Percentiles rank a stretch among this genome's conserved stretches.
phyloP scores from a whole-genome alignment of 1,140 invertebrate genomes.

The Brachionus paranguensis region DNA sequence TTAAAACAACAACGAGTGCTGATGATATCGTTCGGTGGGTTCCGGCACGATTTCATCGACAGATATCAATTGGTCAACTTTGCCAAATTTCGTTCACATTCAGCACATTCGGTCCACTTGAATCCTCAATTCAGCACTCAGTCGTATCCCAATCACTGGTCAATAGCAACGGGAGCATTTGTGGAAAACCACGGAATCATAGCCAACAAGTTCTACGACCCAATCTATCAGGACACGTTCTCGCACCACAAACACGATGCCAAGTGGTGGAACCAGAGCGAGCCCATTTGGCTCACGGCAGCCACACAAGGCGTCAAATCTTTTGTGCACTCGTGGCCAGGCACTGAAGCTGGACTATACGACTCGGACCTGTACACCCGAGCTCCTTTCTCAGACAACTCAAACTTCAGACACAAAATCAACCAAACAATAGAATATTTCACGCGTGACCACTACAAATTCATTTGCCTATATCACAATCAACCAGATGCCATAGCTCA shows the following conservation, averaged over 20 bases:
- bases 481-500: slow-evolving; percentile 28
- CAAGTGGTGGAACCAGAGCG: slow-evolving; percentile 31
- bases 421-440: background rate
- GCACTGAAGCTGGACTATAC: background rate
- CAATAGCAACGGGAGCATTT: slow-evolving; percentile 17
- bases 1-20: slow-evolving; percentile 20
- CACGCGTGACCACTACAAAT: background rate
- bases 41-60: slow-evolving; percentile 25
- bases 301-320: background rate
- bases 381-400: background rate
- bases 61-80: background rate
- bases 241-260: background rate
- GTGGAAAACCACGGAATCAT: slow-evolving; percentile 35
- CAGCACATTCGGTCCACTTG: background rate
- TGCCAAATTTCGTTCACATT: background rate
- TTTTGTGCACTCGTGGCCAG: slow-evolving; percentile 1
- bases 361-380: background rate
- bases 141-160: slow-evolving; percentile 29
- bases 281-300: slow-evolving; percentile 22
- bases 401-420: background rate
- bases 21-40: slow-evolving; percentile 21
- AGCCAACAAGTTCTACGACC: slow-evolving; percentile 34
- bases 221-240: slow-evolving; percentile 9
- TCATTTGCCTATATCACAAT: slow-evolving; percentile 5
- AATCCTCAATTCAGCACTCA: slow-evolving; percentile 32